Evolutionary conservation across 2,888 invertebrate species (phyloP), one percentile per base, ranked within the genome.

Genomic region (Lagria hirta): DNA sequence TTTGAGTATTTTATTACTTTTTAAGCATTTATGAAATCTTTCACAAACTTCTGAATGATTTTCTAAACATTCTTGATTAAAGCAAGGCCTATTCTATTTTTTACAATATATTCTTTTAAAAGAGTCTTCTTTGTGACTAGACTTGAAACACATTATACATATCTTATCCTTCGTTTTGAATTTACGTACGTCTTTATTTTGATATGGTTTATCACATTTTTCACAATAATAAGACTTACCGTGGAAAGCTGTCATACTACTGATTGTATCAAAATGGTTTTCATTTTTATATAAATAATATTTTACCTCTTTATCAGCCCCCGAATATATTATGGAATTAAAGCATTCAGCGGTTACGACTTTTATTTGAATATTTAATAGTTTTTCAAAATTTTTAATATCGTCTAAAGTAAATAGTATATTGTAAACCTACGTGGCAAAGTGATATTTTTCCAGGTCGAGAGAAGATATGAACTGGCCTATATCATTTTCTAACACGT

Each of bases 161-260:
- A 21, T 21, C 10, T 21, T 21, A 21, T 21, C 21, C 21, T 21
- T 21, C 21, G 21, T 21, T 21, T 21, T 21, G 21, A n/a, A 21
- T 21, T 18, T n/a, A n/a, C n/a, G 36, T 11, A 12, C 11, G n/a
- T 35, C 24, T 35, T 35, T 35, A 13, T 24, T 14, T 35, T 35
- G 35, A 35, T 35, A 35, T 16, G 35, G 35, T 24, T 35, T 35
- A 35, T 35, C 35, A 35, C 24, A 24, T 35, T 35, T 35, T 35
- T 35, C 17, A 36, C 36, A 36, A 36, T 36, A 36, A 36, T 36
- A 36, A 26, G 36, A 27, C 14, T 36, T 8, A 36, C 36, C 36
- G 12, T 36, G 23, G 36, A 36, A 36, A 36, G 6, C 36, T 36
- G 36, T 36, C 36, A 36, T 36, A 36, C 20, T 36, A 18, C 16